Evolutionary conservation across 2,113 vertebrate species (phyloP), one percentile per base, ranked within the genome.

Genomic region (Cettia cetti): DNA sequence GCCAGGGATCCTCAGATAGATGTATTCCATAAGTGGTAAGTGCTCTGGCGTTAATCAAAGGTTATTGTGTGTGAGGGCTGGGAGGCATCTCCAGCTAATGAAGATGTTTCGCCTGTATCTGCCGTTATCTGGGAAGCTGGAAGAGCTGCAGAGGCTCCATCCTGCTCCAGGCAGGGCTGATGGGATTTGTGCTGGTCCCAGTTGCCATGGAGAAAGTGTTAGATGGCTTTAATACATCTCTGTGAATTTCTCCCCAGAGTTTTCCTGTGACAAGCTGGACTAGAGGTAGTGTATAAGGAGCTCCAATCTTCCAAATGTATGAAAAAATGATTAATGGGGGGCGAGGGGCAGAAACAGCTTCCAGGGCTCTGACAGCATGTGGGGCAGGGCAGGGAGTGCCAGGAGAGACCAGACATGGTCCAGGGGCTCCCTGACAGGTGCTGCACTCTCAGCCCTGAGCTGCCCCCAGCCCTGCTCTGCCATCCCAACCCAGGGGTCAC

Each of bases 121-220:
- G 33, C 87, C 0, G 0, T 81, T 84, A 83, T 95, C 89, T 60
- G 31, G 37, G 40, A 5, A 65, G 54, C 86, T 39, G 44, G 53
- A 61, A 57, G 93, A 64, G 53, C 92, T 30, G 33, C 40, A 61
- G 77, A 71, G 74, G 87, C 66, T 91, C 37, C 88, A 21, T 86
- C 88, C 79, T 21, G 71, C 91, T 59, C 37, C 56, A 86, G 91
- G 92, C 78, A 56, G 26, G 39, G 77, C 94, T 75, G 69, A 91
- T 66, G 89, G 97, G 95, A 93, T 94, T 95, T 92, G 94, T 40
- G 56, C 72, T 40, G 70, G 74, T 89, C 96, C 89, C 95, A 63
- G 91, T 98, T 98, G 97, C 98, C 97, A 98, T 98, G 98, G 98
- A 98, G 98, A 98, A 97, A 92, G 90, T 93, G 95, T 52, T 65